phyloP scores from a whole-genome alignment of 2,797 vertebrate genomes.

The Decapterus maruadsi region DNA sequence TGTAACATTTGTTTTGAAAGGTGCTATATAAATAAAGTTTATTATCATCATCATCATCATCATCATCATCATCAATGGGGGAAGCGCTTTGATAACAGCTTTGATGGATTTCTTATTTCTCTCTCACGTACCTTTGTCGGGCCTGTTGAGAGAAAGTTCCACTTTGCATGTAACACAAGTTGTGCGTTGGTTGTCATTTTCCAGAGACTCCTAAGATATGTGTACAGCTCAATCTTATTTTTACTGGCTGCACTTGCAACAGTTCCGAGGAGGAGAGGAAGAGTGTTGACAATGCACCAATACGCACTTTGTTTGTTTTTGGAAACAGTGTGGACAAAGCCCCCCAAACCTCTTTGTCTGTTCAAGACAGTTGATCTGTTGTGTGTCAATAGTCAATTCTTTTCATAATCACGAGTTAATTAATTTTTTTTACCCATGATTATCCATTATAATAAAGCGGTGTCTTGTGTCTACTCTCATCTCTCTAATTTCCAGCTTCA shows the following conservation, averaged over 20 bases:
- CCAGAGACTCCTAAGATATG: not conserved
- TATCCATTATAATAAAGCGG: not conserved
- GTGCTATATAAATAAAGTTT: no score
- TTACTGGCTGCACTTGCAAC: not conserved
- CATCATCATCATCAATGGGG: not conserved
- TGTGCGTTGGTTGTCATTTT: not conserved
- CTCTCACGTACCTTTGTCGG: slow-evolving; percentile 3
- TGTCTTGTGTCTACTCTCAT: not conserved
- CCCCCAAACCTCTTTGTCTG: not conserved
- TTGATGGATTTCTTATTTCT: not conserved
- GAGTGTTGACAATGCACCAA: not conserved
- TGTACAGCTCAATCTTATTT: not conserved
- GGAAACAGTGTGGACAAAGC: not conserved
- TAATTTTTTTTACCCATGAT: not conserved
- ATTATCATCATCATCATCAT: no score
- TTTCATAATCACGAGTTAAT: not conserved
- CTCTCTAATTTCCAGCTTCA: not conserved
- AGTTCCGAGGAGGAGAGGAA: not conserved
- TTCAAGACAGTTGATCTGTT: not conserved
- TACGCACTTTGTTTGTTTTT: slow-evolving; percentile 1
- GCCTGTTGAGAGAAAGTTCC: slow-evolving; percentile 7
- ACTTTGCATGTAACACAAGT: slow-evolving; percentile 3
- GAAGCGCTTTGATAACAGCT: not conserved
- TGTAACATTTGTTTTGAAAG: no score
- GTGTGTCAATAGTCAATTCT: not conserved